Evolutionary conservation across 2,113 vertebrate genomes (phyloP), one percentile per base, ranked within the genome.

Genomic region (Helogale parvula): DNA sequence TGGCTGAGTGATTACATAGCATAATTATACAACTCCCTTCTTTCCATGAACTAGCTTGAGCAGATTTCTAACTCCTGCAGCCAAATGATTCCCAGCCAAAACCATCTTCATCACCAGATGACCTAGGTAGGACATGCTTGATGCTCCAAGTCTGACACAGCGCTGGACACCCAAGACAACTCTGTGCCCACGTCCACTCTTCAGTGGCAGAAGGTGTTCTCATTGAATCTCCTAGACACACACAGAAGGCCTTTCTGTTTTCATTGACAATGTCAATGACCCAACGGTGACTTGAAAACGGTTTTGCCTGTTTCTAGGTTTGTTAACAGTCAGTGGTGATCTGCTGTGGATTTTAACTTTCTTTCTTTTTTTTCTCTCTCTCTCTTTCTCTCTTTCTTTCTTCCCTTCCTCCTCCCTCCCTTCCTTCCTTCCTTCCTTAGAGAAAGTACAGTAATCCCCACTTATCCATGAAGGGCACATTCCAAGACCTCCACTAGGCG

Each of bases 201-300:
- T 96, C 50, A 89, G 71, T 79, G 63, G 79, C 92, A 90, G 60
- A 57, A 79, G 57, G 76, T 82, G 45, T 72, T 93, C 86, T 93
- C 90, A 76, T 13, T 90, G 84, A 92, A 17, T 71, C 79, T 77
- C 81, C 17, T 92, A 79, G 83, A 50, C n/a, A 76, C 35, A 50
- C 80, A 79, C 45, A 89, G 82, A 86, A 74, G 50, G 89, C 4
- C 71, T 97, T 96, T 93, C 82, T 96, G 94, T 68, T 96, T 94
- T 82, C 89, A 86, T 5, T 72, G 92, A 93, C 57, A 96, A 91
- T 89, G 77, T 60, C 66, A 68, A 31, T 47, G 35, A 52, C 60
- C 88, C 92, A 82, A 60, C 21, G 2, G 57, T 90, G 93, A 92
- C 69, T 95, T 97, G 96, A 93, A 97, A 96, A 84, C 74, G 80